Evolutionary conservation across 2,797 vertebrate species (phyloP), one percentile per base, ranked within the genome.

Genomic region (Enoplosus armatus): DNA sequence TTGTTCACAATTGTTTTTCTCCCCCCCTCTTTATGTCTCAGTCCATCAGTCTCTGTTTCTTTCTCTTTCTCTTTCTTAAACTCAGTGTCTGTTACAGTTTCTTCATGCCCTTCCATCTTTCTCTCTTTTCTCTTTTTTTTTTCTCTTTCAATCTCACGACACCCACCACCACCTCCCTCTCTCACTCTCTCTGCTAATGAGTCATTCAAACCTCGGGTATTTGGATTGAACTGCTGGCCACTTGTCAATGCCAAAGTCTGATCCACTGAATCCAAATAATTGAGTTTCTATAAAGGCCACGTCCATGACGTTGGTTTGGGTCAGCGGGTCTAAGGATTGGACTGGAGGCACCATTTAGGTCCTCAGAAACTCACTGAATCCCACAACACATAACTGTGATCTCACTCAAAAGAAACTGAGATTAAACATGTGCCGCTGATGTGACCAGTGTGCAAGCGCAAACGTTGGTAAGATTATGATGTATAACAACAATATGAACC

Each of bases 191-290:
- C 83, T 83, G 72, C 84, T 93, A 93, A 93, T 93, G 92, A 91
- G 64, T 92, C 89, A 88, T 89, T 93, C 83, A 90, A 80, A 85
- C 70, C 60, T 72, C 29, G 41, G 75, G 54, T 82, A 82, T 81
- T 88, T 92, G 82, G 79, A 84, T 75, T 84, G 78, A 90, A 83
- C 78, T 87, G 71, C 67, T 83, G 76, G 82, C 78, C 72, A 81
- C 60, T 75, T 78, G 64, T 89, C 85, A 85, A 72, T 86, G 82
- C 87, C 80, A 79, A 82, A 80, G 81, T 74, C 77, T 90, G 88
- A 89, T 86, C 83, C 86, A 83, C 41, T 85, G 79, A 89, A 77
- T 80, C 83, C 84, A 84, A 87, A 88, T 88, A 90, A 90, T 83
- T 64, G 70, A 82, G 78, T 82, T 84, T 68, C 70, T 72, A 71